Base-by-base conservation (phyloP, 2,797 vertebrate genomes). In the Eulemur albifrons region DNA sequence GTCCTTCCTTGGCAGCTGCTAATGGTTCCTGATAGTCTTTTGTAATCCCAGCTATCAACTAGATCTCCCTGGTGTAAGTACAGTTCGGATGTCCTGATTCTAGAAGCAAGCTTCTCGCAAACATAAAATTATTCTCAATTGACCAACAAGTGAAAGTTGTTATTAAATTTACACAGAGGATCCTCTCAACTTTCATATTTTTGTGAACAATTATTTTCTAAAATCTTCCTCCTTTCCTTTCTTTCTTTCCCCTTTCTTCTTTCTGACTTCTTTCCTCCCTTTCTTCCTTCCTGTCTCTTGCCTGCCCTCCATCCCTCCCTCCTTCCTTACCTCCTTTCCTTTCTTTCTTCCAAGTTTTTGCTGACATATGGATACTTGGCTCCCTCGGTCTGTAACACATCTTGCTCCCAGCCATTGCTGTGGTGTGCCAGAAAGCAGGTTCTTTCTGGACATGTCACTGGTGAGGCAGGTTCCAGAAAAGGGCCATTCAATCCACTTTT, bases 111-210 rank as follows among this genome's bases (percentile, higher is more conserved):
- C 43, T 70, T 93, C 69, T 40, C 14, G 61, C 27, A 77, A 76
- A 70, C 15, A 77, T 52, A 86, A 85, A 69, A 69, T 82, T 77
- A 82, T 72, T 18, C 17, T 67, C 25, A 90, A 52, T 57, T 30
- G 2, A 35, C 30, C 84, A 75, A 73, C 18, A 95, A 88, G 89
- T 61, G 7, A 76, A 92, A 81, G 25, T 40, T 88, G 18, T 30
- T 92, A 88, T 80, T 93, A 90, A 84, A 81, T 83, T 93, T 93
- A 35, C 30, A 63, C 3, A 18, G 12, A 95, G 14, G 32, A 63
- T 20, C 7, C 50, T 94, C 11, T 17, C 38, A 59, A 72, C 17
- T 12, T 43, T 91, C 40, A 52, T 7, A 61, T 43, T 50, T 88
- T 81, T 48, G 38, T 73, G 38, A 94, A 85, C n/a, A 57, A 54